phyloP scores from a whole-genome alignment of 1,140 invertebrate genomes.

The Zaprionus ornatus region DNA sequence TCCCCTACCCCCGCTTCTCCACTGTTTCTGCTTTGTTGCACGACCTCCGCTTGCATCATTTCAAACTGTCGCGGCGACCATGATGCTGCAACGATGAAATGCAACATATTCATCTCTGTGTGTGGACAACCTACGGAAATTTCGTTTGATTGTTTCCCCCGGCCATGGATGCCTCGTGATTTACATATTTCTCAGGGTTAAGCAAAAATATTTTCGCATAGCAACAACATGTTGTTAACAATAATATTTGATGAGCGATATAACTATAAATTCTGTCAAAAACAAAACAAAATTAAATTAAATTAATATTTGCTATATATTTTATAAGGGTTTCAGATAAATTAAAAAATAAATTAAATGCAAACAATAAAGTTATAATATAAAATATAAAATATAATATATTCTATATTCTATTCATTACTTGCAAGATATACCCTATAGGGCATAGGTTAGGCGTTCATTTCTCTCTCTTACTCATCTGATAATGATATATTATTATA shows the following conservation, averaged over 20 bases:
- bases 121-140: constrained; percentile 62
- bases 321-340: too few relatives aligned
- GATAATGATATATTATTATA: background rate
- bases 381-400: too few relatives aligned
- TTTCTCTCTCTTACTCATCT: too few relatives aligned
- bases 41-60: constrained; percentile 59
- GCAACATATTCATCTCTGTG: constrained; percentile 13
- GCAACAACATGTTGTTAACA: background rate
- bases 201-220: background rate
- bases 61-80: constrained; percentile 33
- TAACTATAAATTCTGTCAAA: background rate
- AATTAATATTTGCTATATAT: too few relatives aligned
- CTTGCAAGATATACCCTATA: too few relatives aligned
- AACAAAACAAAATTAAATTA: too few relatives aligned
- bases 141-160: constrained; percentile 37
- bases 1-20: background rate
- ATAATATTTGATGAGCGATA: background rate
- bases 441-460: background rate
- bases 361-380: too few relatives aligned
- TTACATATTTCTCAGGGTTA: constrained; percentile 32
- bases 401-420: too few relatives aligned
- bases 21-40: background rate
- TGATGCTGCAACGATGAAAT: constrained; percentile 28
- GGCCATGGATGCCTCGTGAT: constrained; percentile 19
- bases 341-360: too few relatives aligned